Conservation (phyloP, 2,797 vertebrate genomes). For the Cuniculus paca region DNA sequence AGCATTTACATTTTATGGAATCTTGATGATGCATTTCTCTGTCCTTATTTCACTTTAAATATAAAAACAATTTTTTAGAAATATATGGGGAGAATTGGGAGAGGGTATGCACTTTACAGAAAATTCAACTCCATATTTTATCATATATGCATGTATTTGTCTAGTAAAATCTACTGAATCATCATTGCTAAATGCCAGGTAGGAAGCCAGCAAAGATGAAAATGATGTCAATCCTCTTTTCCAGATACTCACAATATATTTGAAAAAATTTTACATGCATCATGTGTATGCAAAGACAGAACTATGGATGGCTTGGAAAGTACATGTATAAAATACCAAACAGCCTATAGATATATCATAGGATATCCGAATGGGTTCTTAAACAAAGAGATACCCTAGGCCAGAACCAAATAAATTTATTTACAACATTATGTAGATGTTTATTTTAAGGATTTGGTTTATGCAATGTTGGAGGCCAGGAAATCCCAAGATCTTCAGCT, state of each 20-base stretch:
- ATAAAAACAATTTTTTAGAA: slow-evolving; percentile 13
- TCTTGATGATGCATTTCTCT: background rate
- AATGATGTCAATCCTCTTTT: background rate
- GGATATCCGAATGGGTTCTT: background rate
- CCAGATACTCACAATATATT: background rate
- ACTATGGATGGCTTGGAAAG: background rate
- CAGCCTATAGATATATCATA: background rate
- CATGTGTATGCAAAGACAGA: background rate
- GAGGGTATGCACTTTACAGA: background rate
- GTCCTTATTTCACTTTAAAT: background rate
- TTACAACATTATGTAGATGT: background rate
- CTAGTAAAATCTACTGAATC: background rate
- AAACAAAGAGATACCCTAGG: background rate
- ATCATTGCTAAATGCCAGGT: background rate
- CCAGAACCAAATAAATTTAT: background rate
- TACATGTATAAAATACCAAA: background rate
- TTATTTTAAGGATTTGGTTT: background rate
- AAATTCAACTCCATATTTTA: background rate
- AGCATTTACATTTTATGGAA: background rate
- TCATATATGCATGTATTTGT: background rate
- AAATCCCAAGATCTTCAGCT: background rate
- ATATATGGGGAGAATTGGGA: background rate
- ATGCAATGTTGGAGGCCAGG: background rate
- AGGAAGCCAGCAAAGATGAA: background rate
- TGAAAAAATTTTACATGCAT: background rate